Evolutionary conservation across 1,140 invertebrate species (phyloP).

Genomic region (Aphaenogaster floridana): DNA sequence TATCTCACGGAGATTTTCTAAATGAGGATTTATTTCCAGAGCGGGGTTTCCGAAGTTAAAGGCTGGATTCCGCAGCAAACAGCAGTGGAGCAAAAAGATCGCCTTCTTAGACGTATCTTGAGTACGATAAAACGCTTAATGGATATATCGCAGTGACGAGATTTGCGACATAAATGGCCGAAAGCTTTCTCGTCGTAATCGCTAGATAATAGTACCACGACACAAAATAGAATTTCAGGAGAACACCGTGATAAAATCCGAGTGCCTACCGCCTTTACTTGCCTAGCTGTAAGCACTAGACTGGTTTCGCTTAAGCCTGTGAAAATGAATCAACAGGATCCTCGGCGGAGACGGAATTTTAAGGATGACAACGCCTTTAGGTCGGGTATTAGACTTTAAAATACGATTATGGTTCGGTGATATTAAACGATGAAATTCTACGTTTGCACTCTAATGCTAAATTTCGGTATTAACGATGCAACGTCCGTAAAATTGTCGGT

Average conservation of each 20-base stretch:
- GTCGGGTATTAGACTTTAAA: background rate
- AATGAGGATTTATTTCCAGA: constrained; percentile 31
- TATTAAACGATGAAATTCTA: background rate
- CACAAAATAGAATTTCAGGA: background rate
- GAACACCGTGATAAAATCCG: constrained; percentile 21
- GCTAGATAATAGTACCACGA: constrained; percentile 41
- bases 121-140: constrained; percentile 40
- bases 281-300: constrained; percentile 13
- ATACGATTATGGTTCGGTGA: background rate
- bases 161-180: constrained; percentile 43
- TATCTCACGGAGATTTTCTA: constrained; percentile 25
- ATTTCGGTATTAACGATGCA: background rate
- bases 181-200: constrained; percentile 46
- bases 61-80: background rate
- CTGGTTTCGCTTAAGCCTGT: background rate
- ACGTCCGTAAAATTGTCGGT: background rate
- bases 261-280: constrained; percentile 24
- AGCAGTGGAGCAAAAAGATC: background rate
- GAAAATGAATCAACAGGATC: constrained; percentile 9
- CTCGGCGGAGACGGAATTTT: background rate
- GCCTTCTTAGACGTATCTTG: constrained; percentile 17
- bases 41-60: constrained; percentile 20
- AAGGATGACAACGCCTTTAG: background rate
- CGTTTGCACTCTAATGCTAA: background rate
- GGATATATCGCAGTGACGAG: constrained; percentile 34